Evolutionary conservation across 1,140 invertebrate species (phyloP), one percentile per base, ranked within the genome.

Genomic region (Drosophila setifemur): DNA sequence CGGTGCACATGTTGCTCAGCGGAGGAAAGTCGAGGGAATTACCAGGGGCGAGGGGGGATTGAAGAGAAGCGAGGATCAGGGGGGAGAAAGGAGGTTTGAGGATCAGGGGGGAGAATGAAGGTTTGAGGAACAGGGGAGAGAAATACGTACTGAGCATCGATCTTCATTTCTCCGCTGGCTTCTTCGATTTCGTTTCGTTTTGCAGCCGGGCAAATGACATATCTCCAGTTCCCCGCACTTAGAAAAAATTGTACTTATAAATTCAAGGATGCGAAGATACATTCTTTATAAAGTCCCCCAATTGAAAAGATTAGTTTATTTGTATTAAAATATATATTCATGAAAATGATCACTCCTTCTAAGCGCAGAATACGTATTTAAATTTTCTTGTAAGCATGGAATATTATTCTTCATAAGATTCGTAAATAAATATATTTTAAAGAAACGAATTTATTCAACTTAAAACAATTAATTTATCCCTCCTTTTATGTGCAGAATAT

Each of bases 141-240:
- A 31, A 18, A 9, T 4, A 3, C 8, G 29, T 23, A 45, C 40
- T 54, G 35, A 83, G 64, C 79, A 83, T 85, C 79, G 78, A 83
- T 83, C 78, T 83, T 78, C 42, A 81, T 75, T 82, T 79, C 55
- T 74, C 49, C 42, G 42, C 50, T 29, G 52, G 53, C n/a, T 57
- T 73, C 75, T 78, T 77, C 60, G 73, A 77, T 78, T 78, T 73
- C 75, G 54, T 43, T 69, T 68, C 73, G 60, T 23, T 50, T 49
- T 57, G 49, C 44, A 66, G 68, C 64, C 74, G 52, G 49, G 43
- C 74, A 85, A 85, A 86, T 85, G 79, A 85, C 79, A 85, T 86
- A 85, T 85, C 78, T 82, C 45, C 53, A 29, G 39, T 49, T 49
- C 25, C 49, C 7, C 42, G 31, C 64, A 67, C 49, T 47, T 18